Base-by-base conservation (phyloP, 2,797 vertebrate species). In the Squalus acanthias region DNA sequence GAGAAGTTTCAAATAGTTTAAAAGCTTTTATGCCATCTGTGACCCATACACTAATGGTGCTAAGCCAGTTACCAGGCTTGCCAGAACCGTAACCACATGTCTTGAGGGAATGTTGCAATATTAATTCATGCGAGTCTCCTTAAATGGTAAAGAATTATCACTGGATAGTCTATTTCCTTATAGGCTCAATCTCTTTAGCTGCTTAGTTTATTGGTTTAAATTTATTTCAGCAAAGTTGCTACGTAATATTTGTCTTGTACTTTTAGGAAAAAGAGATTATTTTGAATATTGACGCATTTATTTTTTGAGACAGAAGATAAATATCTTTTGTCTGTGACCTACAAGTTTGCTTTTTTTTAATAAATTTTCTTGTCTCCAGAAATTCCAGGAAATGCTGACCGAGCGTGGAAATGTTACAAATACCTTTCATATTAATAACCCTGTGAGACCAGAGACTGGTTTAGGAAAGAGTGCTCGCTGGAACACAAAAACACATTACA, bases 371-470 rank as follows among this genome's bases (percentile, higher is more conserved):
- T 96, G 97, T 97, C 97, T 97, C 97, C 97, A 97, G 96, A 97
- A 97, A 96, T 92, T 95, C 95, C 95, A 96, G 96, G 97, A 97
- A 97, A 97, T 63, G 96, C 97, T 67, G 50, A 96, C 95, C 94
- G 97, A 33, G 39, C 96, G 96, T 96, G 96, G 96, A 97, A 97
- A 97, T 97, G 96, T 97, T 97, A 97, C 91, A 96, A 97, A 97
- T 97, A 97, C 97, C 97, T 97, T 97, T 97, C 96, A 97, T 96
- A 96, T 97, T 97, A 97, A 97, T 97, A 97, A 97, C 97, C 94
- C 95, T 39, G 96, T 69, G 69, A 96, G 85, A 96, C 96, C 95
- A 46, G 88, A 93, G 96, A 96, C 53, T 87, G 87, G 53, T 15
- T 85, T n/a, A 96, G 96, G 96, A 96, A 96, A 96, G 8, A 82